A percentile compares a stretch with the other conserved stretches of the same genome.
Conservation (phyloP, 2,113 vertebrate species). For the Macquaria australasica region DNA sequence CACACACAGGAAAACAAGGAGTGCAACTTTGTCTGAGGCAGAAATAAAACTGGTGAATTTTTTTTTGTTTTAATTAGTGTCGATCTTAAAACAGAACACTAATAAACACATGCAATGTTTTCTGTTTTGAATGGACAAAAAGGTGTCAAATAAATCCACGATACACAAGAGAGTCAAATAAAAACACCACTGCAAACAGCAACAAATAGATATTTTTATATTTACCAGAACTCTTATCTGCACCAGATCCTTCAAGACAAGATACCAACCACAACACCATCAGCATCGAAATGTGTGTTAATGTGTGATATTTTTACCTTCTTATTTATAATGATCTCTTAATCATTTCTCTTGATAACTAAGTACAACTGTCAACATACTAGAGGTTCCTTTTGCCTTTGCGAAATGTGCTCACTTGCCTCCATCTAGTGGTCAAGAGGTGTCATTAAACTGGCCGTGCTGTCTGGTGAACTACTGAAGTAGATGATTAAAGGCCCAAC, state of each 20-base stretch:
- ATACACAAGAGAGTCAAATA: neutral
- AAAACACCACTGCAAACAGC: constrained; percentile 36
- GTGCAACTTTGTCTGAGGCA: constrained; percentile 1
- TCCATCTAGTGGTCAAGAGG: constrained; percentile 66
- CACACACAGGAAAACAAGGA: neutral
- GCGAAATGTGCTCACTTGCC: constrained; percentile 32
- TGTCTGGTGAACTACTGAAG: neutral
- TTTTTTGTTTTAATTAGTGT: neutral
- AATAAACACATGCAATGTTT: constrained; percentile 50
- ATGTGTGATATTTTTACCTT: neutral
- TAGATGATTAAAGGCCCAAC: neutral
- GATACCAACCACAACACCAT: constrained; percentile 56
- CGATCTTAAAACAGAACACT: neutral
- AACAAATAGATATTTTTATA: constrained; percentile 54
- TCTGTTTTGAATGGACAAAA: neutral
- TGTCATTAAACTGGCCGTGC: neutral
- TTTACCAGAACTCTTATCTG: constrained; percentile 74
- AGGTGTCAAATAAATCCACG: constrained; percentile 19
- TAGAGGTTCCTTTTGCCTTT: neutral
- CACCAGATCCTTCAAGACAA: constrained; percentile 76
- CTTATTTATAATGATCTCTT: neutral
- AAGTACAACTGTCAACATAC: neutral
- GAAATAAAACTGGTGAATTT: neutral
- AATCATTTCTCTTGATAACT: neutral
- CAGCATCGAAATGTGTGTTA: constrained; percentile 27